Base-by-base conservation (phyloP, 2,797 vertebrate genomes). In the Rhabdophis nuchalis region DNA sequence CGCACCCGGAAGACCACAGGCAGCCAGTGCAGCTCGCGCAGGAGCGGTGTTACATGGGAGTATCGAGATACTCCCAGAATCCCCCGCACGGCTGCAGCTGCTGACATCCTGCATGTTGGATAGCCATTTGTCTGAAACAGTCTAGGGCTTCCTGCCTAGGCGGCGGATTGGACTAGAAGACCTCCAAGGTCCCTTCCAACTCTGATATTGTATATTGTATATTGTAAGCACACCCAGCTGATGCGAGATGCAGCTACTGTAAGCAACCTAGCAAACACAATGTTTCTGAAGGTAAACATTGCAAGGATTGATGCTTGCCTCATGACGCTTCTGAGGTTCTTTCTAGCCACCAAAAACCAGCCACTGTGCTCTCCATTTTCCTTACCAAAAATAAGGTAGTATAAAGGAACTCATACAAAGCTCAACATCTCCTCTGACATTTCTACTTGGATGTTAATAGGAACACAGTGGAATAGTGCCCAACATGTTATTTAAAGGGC, bases 391-490 rank as follows among this genome's bases (percentile, higher is more conserved):
- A 87, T n/a, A 54, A 88, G 57, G 82, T 52, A 61, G n/a, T 85
- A 54, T 36, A 85, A 85, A 29, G 36, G 46, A 41, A 58, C 87
- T 89, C 90, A 85, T 27, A 25, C 54, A 85, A 57, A 77, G 54
- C 10, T 87, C 8, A 46, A 56, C n/a, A 13, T 23, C 20, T 32
- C 85, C 50, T 54, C 36, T 50, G 25, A 29, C 36, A 29, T 32
- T 56, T 32, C 25, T 57, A n/a, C 41, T 90, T 90, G 92, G 57
- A 60, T 88, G 60, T 82, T 20, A 92, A 87, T 87, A 87, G 41
- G 13, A 27, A 68, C n/a, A 86, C 27, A 58, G 16, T 52, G 27
- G 85, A 92, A 77, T 58, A 54, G 29, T 57, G 41, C 88, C 25
- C 20, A 16, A 18, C 46, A 10, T 88, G 29, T 46, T 82, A 68